Evolutionary conservation across 92 coral and sea anemone genomes (phyloP).

Genomic region (Pocillopora meandrina): DNA sequence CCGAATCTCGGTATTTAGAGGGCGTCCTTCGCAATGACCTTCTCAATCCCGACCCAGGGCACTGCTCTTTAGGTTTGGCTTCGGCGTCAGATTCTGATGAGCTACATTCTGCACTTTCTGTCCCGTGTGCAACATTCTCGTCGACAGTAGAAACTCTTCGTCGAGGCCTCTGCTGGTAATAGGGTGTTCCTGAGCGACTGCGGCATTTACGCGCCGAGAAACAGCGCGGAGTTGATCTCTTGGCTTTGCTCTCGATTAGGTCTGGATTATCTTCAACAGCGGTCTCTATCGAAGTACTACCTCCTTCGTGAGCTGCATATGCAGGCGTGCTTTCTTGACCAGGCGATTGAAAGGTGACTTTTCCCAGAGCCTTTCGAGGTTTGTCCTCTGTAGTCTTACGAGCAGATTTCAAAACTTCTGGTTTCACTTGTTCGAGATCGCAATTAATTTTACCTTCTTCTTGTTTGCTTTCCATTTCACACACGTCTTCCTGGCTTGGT

Average conservation of each 20-base stretch:
- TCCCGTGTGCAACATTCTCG: not conserved
- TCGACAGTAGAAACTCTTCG: conserved; percentile 1
- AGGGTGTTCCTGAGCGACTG: conserved; percentile 36
- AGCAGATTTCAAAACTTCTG: conserved; percentile 32
- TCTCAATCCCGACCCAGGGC: conserved; percentile 31
- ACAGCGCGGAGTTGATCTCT: conserved; percentile 18
- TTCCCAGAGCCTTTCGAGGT: conserved; percentile 10
- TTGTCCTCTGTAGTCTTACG: conserved; percentile 1
- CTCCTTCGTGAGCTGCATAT: not conserved
- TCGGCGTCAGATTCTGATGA: conserved; percentile 30
- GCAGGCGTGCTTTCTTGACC: conserved; percentile 20
- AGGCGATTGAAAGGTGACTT: conserved; percentile 39
- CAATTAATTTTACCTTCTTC: conserved; percentile 18
- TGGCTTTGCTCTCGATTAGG: not conserved
- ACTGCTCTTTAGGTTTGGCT: not conserved
- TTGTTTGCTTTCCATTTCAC: not conserved
- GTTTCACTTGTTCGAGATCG: conserved; percentile 1
- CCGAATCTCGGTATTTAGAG: conserved; percentile 38
- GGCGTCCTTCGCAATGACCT: conserved; percentile 40
- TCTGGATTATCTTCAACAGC: not conserved
- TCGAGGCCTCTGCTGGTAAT: conserved; percentile 2
- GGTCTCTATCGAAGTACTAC: not conserved
- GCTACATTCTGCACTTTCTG: conserved; percentile 6
- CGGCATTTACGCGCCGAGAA: conserved; percentile 42
- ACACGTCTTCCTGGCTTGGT: conserved; percentile 6